Evolutionary conservation across 2,113 vertebrate genomes (phyloP), one percentile per base, ranked within the genome.

Genomic region (Proterorhinus semilunaris): DNA sequence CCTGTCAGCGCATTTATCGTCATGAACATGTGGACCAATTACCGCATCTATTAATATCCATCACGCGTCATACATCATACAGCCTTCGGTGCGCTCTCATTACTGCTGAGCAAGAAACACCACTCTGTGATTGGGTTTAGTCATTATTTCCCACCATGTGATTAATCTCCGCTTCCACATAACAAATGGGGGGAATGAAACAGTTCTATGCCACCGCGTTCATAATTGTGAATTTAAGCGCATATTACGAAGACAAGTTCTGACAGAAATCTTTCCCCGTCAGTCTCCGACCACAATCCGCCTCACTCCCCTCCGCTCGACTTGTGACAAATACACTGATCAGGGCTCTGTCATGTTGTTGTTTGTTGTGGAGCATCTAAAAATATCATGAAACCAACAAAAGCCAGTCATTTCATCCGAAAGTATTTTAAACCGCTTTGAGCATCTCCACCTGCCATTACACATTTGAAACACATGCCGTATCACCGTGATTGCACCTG

Each of bases 11-110:
- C 55, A 90, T 83, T 71, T 83, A 83, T 88, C 89, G 90, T 89
- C 86, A 89, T 90, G 90, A 92, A 88, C 87, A 91, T 86, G 89
- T 89, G 85, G 87, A 88, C 76, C 85, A 91, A 91, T 93, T 91
- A 91, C 82, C 88, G 90, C 92, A 91, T 83, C 90, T 89, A 92
- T 92, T 93, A 93, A 92, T 92, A 91, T 91, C 89, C 80, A 88
- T 91, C 90, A 91, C 89, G 84, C 88, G 87, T 88, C 88, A 91
- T 91, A 89, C 92, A 92, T 92, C 88, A 89, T 87, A 89, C 83
- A 86, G 79, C 84, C 79, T 36, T 36, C 27, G 27, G 27, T 36
- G 27, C 75, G 82, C 90, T 90, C 82, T 90, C 92, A 91, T 92
- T 92, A 91, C 88, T 90, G 86, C 86, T 85, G 86, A 88, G 86